Evolutionary conservation across 2,113 vertebrate species (phyloP).

Genomic region (Vireo altiloquus): DNA sequence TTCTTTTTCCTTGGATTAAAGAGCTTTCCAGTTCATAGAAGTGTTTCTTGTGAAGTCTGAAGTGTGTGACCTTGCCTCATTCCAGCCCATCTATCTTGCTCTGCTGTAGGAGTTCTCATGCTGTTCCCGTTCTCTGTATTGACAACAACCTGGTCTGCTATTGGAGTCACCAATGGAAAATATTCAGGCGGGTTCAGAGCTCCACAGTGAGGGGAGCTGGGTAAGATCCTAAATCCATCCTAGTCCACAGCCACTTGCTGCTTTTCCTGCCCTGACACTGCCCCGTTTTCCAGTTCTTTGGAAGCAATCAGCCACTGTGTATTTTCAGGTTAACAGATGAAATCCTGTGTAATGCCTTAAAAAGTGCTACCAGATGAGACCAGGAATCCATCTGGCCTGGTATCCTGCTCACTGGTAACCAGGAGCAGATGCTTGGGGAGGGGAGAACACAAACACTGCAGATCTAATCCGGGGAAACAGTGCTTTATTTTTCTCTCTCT

Average conservation of each 20-base stretch:
- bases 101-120: neutral
- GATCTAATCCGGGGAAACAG: neutral
- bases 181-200: neutral
- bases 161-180: neutral
- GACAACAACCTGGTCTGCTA: neutral
- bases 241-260: neutral
- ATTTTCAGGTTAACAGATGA: constrained; percentile 9
- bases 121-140: neutral
- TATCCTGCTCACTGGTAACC: neutral
- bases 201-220: fast-evolving
- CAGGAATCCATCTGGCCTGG: neutral
- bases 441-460: neutral
- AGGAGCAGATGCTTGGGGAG: neutral
- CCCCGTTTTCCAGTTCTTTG: neutral
- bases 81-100: neutral
- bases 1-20: neutral
- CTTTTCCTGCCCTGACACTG: neutral
- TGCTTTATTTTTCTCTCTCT: neutral
- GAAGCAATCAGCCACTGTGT: neutral
- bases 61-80: neutral
- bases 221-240: neutral
- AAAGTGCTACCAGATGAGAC: constrained; percentile 18
- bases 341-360: neutral
- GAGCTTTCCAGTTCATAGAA: neutral
- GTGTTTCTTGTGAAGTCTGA: neutral